Evolutionary conservation across 2,797 vertebrate species (phyloP), one percentile per base, ranked within the genome.

Genomic region (Smutsia temminckii): DNA sequence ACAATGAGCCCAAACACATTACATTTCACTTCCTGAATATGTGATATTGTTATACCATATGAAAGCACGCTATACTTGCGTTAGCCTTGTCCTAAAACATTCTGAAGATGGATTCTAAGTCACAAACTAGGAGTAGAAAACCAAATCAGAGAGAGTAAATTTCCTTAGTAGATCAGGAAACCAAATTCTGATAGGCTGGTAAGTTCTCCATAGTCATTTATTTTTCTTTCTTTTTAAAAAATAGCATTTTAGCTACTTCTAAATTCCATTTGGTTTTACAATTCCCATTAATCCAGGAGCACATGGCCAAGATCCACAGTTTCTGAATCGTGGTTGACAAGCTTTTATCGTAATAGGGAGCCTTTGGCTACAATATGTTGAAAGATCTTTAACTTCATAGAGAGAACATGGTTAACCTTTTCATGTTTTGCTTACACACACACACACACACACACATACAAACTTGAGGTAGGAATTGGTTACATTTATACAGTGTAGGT

Each of bases 201-300:
- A 40, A 34, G 2, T 59, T 92, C 68, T 91, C 83, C 49, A 40
- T 21, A 92, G 14, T 20, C 84, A 37, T 57, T 81, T 83, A 53
- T 95, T 66, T 94, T 95, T 66, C 53, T 88, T 93, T 78, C 34
- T 72, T 51, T 83, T 71, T 23, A 8, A 13, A 91, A 88, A 96
- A 64, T 49, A 53, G 21, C 40, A 49, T 71, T 64, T 81, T 53
- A 93, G 49, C 64, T 78, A 55, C 64, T 91, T 80, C 14, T 74
- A 86, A 94, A 79, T 94, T 93, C 68, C 37, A 23, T 71, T 86
- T 92, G 34, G 8, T 55, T 78, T 83, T 72, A 40, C 29, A 92
- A 32, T 46, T 85, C 83, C 46, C 46, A 46, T 37, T 77, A 77
- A 83, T 71, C 49, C n/a, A 42, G 51, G 32, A 85, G 63, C 16